These are phyloP conservation scores for Eunapius fragilis DNA, from an alignment of 37 sponge, comb jelly and placozoan genomes.

Conservation along the genomic window DNA sequence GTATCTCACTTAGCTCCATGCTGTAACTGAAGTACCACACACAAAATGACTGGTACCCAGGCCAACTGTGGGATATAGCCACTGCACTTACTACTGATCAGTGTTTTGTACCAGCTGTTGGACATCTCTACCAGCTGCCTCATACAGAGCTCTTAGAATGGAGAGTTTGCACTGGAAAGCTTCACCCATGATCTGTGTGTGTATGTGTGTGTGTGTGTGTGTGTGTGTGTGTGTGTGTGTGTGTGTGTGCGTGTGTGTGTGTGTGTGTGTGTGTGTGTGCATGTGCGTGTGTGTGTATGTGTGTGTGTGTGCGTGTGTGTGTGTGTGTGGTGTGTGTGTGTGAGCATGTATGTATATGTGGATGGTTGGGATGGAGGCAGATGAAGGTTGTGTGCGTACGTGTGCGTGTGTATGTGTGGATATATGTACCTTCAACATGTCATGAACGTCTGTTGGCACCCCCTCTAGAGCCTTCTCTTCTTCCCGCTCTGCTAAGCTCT, in stretches of 20 bases:
- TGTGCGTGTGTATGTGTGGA: not conserved
- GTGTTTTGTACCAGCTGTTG: slow-evolving; percentile 60
- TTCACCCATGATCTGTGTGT: slow-evolving; percentile 52
- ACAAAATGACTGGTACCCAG: not conserved
- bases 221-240: too few species aligned
- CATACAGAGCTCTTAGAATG: slow-evolving; percentile 76
- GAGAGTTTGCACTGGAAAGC: slow-evolving; percentile 74
- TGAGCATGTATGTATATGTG: too few species aligned
- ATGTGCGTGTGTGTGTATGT: too few species aligned
- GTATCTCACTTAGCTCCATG: slow-evolving; percentile 39
- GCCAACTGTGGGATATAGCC: not conserved
- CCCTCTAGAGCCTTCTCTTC: slow-evolving; percentile 42
- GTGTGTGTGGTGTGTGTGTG: too few species aligned
- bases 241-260: too few species aligned
- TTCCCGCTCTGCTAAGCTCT: not conserved
- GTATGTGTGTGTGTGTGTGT: too few species aligned
- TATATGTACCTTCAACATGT: slow-evolving; percentile 44
- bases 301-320: too few species aligned
- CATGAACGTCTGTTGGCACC: slow-evolving; percentile 26
- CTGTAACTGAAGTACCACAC: not conserved
- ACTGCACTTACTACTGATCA: slow-evolving; percentile 51
- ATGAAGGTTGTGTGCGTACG: too few species aligned
- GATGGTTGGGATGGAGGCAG: too few species aligned
- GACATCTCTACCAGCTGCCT: slow-evolving; percentile 52
- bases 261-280: too few species aligned